Evolutionary conservation across 1,140 invertebrate genomes (phyloP), one percentile per base, ranked within the genome.

Genomic region (Marisa cornuarietis): DNA sequence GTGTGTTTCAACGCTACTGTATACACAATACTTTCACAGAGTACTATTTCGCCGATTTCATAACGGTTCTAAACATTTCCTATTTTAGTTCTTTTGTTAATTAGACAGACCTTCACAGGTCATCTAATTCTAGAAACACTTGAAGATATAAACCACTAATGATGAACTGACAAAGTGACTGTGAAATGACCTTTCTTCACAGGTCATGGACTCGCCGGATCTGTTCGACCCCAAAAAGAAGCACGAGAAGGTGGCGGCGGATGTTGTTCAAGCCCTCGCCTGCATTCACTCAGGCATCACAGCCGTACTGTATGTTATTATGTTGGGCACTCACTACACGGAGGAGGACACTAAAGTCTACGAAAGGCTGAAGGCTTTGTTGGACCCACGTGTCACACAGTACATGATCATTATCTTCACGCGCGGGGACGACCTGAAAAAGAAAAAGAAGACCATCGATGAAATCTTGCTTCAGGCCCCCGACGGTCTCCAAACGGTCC

Each of bases 121-220:
- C 31, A 42, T 42, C 31, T 42, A 42, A 42, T 0, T 42, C 3
- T 2, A 42, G 31, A 42, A 42, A 42, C 31, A 42, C 2, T n/a
- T 42, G 31, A 4, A 42, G 31, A 42, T 6, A 42, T 42, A 6
- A 42, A 42, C 31, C 6, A 42, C 6, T 1, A 42, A 42, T 42
- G 31, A 6, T 42, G 0, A 42, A 42, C 31, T 42, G 31, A 42
- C 2, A 42, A 2, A 42, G 31, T 42, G 31, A 42, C 6, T 42
- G 31, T 42, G 31, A 42, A 42, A 42, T 42, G 0, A 42, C 22
- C 24, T 26, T 52, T 51, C 54, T 58, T 9, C 8, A 58, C 58
- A 75, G 52, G 58, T 84, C 7, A 79, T 83, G 20, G 83, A 83
- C 61, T 82, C 74, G n/a, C 80, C 78, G 14, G 82, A 80, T 13